These are phyloP conservation scores for Neotoxoptera formosana DNA, from an alignment of 1,140 invertebrate species.

Conservation along the genomic window DNA sequence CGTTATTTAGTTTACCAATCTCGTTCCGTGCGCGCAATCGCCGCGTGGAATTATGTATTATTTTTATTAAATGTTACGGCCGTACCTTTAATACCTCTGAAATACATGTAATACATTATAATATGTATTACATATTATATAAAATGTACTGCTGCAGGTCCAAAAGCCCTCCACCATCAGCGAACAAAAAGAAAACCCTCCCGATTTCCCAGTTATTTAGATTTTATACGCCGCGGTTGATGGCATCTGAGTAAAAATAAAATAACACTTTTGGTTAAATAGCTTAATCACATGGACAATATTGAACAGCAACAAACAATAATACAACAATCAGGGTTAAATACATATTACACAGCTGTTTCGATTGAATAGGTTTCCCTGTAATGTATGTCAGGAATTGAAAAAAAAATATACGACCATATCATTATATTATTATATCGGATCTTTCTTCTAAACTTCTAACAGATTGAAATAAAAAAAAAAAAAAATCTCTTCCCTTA, in stretches of 20 bases:
- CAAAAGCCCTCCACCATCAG: neutral
- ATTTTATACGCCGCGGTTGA: neutral
- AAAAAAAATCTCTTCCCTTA: too few species aligned
- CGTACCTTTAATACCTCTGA: neutral
- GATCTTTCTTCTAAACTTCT: neutral
- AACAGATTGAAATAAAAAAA: neutral
- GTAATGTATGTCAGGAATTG: neutral
- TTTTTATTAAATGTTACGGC: neutral
- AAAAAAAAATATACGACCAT: neutral
- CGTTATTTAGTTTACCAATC: constrained; percentile 30
- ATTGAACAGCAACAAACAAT: too few species aligned
- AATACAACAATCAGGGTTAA: neutral
- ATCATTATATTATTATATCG: neutral
- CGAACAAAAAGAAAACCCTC: neutral
- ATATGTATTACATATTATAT: too few species aligned
- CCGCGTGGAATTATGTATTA: neutral
- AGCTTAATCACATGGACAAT: neutral
- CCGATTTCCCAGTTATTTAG: neutral
- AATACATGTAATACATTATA: neutral
- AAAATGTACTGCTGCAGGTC: too few species aligned
- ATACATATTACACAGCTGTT: neutral
- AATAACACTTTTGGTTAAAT: too few species aligned
- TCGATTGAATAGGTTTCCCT: neutral
- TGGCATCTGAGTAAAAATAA: neutral
- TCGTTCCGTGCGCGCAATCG: neutral